Percentiles rank a stretch among this genome's conserved stretches.
Conservation (phyloP, 2,113 vertebrate species). For the Glareola pratincola region DNA sequence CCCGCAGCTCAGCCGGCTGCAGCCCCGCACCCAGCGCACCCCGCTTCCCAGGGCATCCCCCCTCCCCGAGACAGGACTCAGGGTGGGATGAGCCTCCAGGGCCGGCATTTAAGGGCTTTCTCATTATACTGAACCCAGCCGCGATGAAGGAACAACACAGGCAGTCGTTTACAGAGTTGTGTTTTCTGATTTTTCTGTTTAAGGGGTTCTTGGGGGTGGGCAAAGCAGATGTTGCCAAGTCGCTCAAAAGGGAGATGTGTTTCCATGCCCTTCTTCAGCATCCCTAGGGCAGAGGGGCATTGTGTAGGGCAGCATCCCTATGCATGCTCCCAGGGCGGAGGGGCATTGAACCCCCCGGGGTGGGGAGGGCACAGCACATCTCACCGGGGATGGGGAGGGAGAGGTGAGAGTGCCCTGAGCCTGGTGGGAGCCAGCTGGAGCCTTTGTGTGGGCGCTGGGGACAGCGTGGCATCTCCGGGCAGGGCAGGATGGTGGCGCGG, state of each 20-base stretch:
- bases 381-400: not conserved
- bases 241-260: fast-evolving
- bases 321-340: too few species aligned
- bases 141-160: not conserved
- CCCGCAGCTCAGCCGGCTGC: fast-evolving
- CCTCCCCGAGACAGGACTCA: too few species aligned
- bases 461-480: fast-evolving
- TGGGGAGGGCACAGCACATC: too few species aligned
- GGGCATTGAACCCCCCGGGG: too few species aligned
- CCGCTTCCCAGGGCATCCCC: not conserved
- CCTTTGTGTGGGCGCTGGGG: not conserved
- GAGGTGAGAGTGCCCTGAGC: not conserved
- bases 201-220: not conserved
- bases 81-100: fast-evolving
- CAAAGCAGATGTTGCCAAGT: not conserved
- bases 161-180: fast-evolving
- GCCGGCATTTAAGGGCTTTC: not conserved
- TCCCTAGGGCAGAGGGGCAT: not conserved
- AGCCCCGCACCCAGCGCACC: fast-evolving
- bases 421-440: not conserved
- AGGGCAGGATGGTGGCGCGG: not conserved
- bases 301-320: too few species aligned
- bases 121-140: not conserved
- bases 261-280: not conserved
- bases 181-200: not conserved